Evolutionary conservation across 1,140 invertebrate species (phyloP), one percentile per base, ranked within the genome.

Genomic region (Leptopilina clavipes): DNA sequence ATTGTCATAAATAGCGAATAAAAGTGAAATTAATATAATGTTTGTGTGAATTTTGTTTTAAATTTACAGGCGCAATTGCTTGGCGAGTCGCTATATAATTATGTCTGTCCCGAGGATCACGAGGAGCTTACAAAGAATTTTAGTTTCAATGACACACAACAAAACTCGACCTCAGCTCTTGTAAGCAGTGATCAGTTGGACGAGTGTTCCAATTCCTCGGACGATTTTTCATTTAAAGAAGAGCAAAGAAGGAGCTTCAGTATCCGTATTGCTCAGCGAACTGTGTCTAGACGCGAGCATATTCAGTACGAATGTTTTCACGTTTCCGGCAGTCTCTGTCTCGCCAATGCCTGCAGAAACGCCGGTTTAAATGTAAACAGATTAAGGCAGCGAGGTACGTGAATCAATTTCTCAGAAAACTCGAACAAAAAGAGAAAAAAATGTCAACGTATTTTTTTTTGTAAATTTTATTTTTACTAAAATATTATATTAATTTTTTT

Each of bases 21-120:
- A n/a, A n/a, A n/a, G n/a, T n/a, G n/a, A n/a, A n/a, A n/a, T n/a
- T n/a, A n/a, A n/a, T n/a, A n/a, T n/a, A n/a, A n/a, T n/a, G n/a
- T n/a, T n/a, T n/a, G n/a, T n/a, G n/a, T n/a, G n/a, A n/a, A n/a
- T n/a, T n/a, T 31, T 31, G 25, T 31, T 31, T 31, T 31, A 31
- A 31, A 31, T 31, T 91, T 91, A 40, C 88, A 97, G 95, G 92
- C 93, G 78, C 97, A 98, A 81, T 90, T 98, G 59, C 93, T 97
- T 85, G 97, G 97, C 0, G 94, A 97, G 84, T 95, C 94, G 72
- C 90, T 98, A 70, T 94, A 94, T 85, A 94, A 93, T 74, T 94
- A 96, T 71, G 93, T 95, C 5, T 94, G 95, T 84, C 93, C 93
- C 1, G 94, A 95, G 17, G 97, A 98, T 86, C 93, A 94, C 72